Evolutionary conservation across 2,797 vertebrate species (phyloP), one percentile per base, ranked within the genome.

Genomic region (Parauchenoglanis ngamensis): DNA sequence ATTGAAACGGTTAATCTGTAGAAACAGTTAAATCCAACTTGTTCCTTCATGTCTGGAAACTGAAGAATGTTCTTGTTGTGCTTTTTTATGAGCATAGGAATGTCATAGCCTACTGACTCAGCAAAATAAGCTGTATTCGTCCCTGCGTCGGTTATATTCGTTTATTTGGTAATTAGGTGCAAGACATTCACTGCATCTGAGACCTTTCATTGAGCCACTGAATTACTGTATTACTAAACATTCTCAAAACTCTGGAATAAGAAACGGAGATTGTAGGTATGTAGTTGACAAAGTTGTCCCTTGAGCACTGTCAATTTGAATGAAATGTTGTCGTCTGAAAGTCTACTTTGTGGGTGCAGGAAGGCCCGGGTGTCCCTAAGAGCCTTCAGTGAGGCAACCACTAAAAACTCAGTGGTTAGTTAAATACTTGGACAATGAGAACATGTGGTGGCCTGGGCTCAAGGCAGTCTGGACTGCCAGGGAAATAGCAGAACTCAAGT

Each of bases 361-460:
- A 90, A 90, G 93, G 91, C 92, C 88, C 82, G 67, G 91, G 90
- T 94, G 94, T 94, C 93, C 93, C 93, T 90, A 94, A 94, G 94
- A 95, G 93, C 94, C 93, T 92, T 92, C 92, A 94, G 93, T 89
- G 93, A 87, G 88, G 84, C 89, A 94, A 93, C 93, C 92, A 92
- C 93, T 94, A 94, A 94, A 95, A 95, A 94, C 91, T 92, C 93
- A 94, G 94, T 88, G 94, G 92, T 89, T 95, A 93, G 94, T 96
- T 93, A 94, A 95, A 95, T 95, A 93, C 91, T 95, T 95, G 93
- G 91, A 95, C 92, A 94, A 92, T 95, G 94, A 91, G 94, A 96
- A 92, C 83, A 92, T 91, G 90, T 90, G 94, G 94, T 95, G 96
- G 94, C 93, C 91, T 85, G 72, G 89, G 95, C 92, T 94, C 94